Base-by-base conservation (phyloP, 2,888 invertebrate genomes). In the Lasioglossum morio region DNA sequence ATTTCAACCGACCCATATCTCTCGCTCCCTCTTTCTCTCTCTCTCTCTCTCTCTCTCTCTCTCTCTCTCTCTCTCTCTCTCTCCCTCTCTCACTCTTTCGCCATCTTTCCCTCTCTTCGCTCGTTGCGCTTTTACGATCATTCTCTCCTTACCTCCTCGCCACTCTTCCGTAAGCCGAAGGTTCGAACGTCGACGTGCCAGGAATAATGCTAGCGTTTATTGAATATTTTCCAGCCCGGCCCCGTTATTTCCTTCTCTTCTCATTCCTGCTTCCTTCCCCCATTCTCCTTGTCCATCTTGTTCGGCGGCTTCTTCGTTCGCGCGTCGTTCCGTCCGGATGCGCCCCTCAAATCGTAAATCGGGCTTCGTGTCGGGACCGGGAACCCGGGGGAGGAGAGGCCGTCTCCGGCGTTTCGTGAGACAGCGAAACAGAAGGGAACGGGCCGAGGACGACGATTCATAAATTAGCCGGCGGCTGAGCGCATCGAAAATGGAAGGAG, bases 181-280 rank as follows among this genome's bases (percentile, higher is more conserved):
- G 87, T 85, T 73, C 83, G 82, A 48, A 34, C 86, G 88, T 82
- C 91, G 93, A 94, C 94, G 95, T 94, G 95, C 93, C 91, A 90
- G 90, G 94, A 94, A 94, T 94, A 94, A 94, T 93, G 93, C 91
- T 85, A 91, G 91, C 93, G 93, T 94, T 94, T 95, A 95, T 95
- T 95, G 94, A 95, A 95, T 94, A 95, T 95, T 95, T 95, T 94
- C 93, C 94, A 93, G 92, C 10, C 89, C 88, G 85, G 69, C 40
- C 86, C 87, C 88, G 86, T 90, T 87, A 88, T 85, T 87, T 87
- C 88, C 81, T 85, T 75, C 86, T 86, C 77, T 73, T 82, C 70
- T 74, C 48, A 8, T 77, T 72, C 84, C 60, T 14, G 43, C 66
- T 12, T 85, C 87, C 81, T 84, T 74, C 86, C 81, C 57, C 12